Conservation (phyloP, 1,140 invertebrate genomes). For the Luehdorfia chinensis region DNA sequence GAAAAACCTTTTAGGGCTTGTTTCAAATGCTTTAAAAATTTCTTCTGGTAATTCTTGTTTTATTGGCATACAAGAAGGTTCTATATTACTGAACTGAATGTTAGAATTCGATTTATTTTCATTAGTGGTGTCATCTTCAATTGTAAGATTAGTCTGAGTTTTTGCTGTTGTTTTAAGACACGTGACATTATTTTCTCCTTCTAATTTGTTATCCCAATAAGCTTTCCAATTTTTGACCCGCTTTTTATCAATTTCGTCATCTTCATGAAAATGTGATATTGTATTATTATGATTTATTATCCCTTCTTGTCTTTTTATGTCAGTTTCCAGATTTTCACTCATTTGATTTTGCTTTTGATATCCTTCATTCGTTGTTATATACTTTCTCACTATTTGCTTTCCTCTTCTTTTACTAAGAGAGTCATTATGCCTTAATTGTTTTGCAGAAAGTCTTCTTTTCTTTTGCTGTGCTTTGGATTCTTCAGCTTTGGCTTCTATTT, state of each 20-base stretch:
- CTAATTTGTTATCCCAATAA: conserved; percentile 62
- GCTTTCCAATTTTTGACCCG: conserved; percentile 66
- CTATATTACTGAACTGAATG: conserved; percentile 5
- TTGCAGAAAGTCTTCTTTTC: conserved; percentile 48
- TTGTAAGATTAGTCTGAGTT: no score
- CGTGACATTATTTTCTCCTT: conserved; percentile 27
- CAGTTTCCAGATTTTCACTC: neutral
- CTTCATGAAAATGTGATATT: neutral
- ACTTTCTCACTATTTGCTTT: conserved; percentile 65
- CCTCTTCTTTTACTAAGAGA: conserved; percentile 68
- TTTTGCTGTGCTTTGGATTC: conserved; percentile 49
- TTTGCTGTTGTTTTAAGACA: neutral
- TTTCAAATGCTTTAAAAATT: conserved; percentile 71
- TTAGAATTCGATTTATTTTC: no score
- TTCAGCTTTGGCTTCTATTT: conserved; percentile 60
- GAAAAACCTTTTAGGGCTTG: conserved; percentile 69
- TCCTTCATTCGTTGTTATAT: conserved; percentile 43
- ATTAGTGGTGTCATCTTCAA: no score
- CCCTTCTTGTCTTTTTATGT: neutral
- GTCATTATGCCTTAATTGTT: conserved; percentile 60
- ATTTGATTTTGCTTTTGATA: conserved; percentile 22
- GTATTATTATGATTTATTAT: neutral
- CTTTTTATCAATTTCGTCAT: conserved; percentile 29
- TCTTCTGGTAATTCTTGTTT: conserved; percentile 68
- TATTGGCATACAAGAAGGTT: conserved; percentile 18